Percentiles rank a stretch among this genome's conserved stretches.
Evolutionary conservation across 2,797 vertebrate species (phyloP).

Genomic region (Fratercula arctica): DNA sequence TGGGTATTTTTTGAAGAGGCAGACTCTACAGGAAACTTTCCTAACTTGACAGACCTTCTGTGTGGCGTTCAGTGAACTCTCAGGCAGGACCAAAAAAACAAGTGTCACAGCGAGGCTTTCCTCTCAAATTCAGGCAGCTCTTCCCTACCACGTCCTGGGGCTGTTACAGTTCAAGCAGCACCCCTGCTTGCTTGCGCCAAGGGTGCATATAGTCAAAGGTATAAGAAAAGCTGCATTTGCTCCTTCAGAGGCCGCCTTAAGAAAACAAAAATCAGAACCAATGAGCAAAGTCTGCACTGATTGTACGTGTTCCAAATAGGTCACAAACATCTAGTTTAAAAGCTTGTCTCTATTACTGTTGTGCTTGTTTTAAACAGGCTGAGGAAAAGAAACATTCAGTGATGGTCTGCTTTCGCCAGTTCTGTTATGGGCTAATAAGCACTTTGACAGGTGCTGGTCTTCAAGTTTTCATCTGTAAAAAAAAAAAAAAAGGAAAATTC

Average conservation of each 20-base stretch:
- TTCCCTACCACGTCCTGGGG: neutral
- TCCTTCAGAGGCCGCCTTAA: neutral
- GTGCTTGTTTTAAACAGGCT: neutral
- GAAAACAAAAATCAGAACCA: neutral
- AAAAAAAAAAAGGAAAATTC: neutral
- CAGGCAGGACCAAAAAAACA: neutral
- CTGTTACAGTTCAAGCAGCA: neutral
- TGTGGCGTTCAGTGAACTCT: neutral
- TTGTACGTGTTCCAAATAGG: slow-evolving; percentile 12
- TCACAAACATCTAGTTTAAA: slow-evolving; percentile 7
- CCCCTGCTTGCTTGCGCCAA: neutral
- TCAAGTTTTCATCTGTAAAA: neutral
- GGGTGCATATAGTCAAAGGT: neutral
- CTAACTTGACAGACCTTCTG: neutral
- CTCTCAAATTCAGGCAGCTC: neutral
- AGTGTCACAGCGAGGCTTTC: neutral
- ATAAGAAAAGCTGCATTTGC: neutral
- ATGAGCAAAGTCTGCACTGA: neutral
- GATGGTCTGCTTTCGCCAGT: neutral
- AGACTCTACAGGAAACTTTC: neutral
- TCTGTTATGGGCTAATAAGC: neutral
- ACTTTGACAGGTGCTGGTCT: neutral
- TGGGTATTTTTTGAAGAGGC: neutral
- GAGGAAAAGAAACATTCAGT: neutral
- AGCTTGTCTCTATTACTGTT: neutral